Conservation (phyloP, 2,113 vertebrate genomes). For the Lynx canadensis region DNA sequence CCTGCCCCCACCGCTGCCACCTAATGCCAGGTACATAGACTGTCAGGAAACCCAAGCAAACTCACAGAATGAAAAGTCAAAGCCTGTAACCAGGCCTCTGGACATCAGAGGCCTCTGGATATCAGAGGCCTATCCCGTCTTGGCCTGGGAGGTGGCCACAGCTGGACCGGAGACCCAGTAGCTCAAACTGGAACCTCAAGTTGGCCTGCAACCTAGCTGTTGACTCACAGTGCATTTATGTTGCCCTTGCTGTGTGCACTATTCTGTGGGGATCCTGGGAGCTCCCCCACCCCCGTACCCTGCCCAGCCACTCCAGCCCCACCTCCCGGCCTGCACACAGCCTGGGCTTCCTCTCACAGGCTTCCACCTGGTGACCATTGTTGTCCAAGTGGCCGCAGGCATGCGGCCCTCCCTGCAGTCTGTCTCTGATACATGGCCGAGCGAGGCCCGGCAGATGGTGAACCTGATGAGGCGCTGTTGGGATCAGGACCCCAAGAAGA, state of each 20-base stretch:
- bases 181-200: neutral
- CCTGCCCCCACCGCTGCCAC: neutral
- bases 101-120: neutral
- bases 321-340: neutral
- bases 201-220: neutral
- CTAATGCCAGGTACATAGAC: neutral
- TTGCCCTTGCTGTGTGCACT: neutral
- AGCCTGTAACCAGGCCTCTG: neutral
- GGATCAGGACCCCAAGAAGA: conserved; percentile 87
- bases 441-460: conserved; percentile 88
- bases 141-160: neutral
- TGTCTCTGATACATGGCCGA: conserved; percentile 85
- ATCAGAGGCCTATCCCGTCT: neutral
- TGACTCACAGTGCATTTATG: neutral
- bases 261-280: neutral
- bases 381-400: conserved; percentile 88
- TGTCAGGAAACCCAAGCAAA: neutral
- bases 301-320: neutral
- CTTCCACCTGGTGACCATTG: conserved; percentile 87
- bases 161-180: neutral
- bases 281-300: accelerated
- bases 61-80: neutral
- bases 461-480: conserved; percentile 91
- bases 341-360: conserved; percentile 77
- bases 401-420: conserved; percentile 86